Conservation (phyloP, 2,113 vertebrate species). For the Okapia johnstoni region DNA sequence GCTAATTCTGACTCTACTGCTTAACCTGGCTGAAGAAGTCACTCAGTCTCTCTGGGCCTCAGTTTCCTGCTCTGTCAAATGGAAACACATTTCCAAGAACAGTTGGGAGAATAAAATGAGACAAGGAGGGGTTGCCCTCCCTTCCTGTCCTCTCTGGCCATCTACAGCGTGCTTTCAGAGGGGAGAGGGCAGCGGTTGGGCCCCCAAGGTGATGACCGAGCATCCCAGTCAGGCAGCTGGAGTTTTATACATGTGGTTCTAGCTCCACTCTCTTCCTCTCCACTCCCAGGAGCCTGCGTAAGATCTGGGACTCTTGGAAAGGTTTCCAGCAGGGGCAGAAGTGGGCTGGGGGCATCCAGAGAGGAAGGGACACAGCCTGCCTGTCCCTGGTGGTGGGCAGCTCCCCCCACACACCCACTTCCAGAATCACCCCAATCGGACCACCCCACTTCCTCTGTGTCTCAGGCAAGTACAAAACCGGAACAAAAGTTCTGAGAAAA, state of each 20-base stretch:
- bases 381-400: background rate
- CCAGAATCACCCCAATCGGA: background rate
- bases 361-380: background rate
- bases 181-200: background rate
- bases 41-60: background rate
- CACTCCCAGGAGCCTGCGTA: background rate
- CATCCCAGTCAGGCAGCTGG: background rate
- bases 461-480: constrained; percentile 22
- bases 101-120: background rate
- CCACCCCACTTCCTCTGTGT: background rate
- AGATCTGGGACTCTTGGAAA: background rate
- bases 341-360: background rate
- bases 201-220: background rate
- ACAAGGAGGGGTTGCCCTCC: background rate
- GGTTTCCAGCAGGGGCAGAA: background rate
- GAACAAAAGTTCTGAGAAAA: constrained; percentile 57
- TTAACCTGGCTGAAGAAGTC: background rate
- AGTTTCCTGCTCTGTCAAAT: background rate
- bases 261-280: background rate
- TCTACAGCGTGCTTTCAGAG: background rate
- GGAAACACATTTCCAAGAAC: background rate
- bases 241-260: background rate
- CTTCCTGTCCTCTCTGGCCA: background rate
- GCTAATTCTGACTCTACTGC: background rate
- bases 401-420: background rate